A percentile compares a stretch with the other conserved stretches of the same genome.
Conservation (phyloP, 2,888 invertebrate genomes). For the Eupithecia subumbrata region DNA sequence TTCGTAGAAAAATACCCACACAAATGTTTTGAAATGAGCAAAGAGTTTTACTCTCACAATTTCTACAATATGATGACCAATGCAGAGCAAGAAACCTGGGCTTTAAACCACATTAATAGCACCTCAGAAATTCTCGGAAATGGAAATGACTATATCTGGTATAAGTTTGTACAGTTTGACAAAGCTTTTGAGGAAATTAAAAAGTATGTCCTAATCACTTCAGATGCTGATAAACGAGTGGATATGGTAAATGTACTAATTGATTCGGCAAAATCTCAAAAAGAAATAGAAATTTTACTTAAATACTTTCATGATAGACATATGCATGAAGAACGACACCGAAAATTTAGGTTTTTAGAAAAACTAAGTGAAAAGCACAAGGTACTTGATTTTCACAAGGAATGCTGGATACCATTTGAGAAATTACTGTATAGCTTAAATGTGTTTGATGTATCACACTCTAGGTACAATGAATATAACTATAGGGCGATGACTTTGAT, state of each 20-base stretch:
- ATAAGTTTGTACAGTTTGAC: conserved; percentile 51
- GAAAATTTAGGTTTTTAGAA: conserved; percentile 28
- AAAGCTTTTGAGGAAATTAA: conserved; percentile 51
- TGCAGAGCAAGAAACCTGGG: conserved; percentile 53
- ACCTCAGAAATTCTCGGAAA: conserved; percentile 47
- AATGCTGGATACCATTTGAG: conserved; percentile 30
- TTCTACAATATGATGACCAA: conserved; percentile 46
- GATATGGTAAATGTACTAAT: conserved; percentile 44
- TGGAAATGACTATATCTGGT: conserved; percentile 54
- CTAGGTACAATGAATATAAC: not conserved
- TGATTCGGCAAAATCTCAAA: conserved; percentile 46
- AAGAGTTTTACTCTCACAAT: conserved; percentile 22
- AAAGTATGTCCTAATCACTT: conserved; percentile 29
- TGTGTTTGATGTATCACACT: conserved; percentile 9
- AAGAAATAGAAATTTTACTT: conserved; percentile 49
- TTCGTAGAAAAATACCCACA: conserved; percentile 49
- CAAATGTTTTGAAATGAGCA: conserved; percentile 50
- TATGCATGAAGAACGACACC: conserved; percentile 26
- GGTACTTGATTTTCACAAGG: conserved; percentile 27
- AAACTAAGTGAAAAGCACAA: conserved; percentile 21
- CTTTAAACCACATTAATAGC: conserved; percentile 48
- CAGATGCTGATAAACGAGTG: conserved; percentile 23
- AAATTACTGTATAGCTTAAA: conserved; percentile 34
- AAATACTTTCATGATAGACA: conserved; percentile 51
- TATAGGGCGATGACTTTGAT: conserved; percentile 21